Conservation (phyloP, 1,140 invertebrate genomes). For the Tetramorium alpestre region DNA sequence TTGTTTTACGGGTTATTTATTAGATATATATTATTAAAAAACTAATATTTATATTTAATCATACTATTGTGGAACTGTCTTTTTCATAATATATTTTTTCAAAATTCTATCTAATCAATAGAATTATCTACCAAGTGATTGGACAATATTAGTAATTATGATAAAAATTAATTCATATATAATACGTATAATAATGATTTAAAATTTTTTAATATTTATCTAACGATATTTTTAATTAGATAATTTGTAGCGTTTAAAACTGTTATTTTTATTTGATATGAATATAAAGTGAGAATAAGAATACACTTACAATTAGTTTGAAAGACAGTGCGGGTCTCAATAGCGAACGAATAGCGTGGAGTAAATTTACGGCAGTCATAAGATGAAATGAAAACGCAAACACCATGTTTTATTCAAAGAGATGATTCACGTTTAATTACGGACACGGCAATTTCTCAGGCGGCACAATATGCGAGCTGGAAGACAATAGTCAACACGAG, state of each 20-base stretch:
- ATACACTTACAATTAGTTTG: too few species aligned
- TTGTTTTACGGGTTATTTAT: background rate
- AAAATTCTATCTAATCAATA: background rate
- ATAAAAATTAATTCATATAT: background rate
- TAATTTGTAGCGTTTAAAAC: background rate
- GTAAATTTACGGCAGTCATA: constrained; percentile 23
- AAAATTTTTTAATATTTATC: background rate
- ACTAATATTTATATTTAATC: background rate
- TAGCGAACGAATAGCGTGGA: background rate
- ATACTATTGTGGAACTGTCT: background rate
- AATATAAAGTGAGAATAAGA: background rate
- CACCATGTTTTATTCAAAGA: background rate
- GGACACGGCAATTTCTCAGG: constrained; percentile 4
- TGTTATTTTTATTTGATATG: background rate
- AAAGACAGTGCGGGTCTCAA: constrained; percentile 16
- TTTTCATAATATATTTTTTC: background rate
- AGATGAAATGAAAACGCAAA: constrained; percentile 35
- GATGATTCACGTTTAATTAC: constrained; percentile 55
- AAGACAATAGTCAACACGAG: constrained; percentile 46
- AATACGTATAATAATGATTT: background rate
- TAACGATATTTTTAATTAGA: background rate
- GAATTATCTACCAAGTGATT: background rate
- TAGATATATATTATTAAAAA: background rate
- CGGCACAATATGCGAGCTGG: background rate
- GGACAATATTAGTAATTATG: background rate